Evolutionary conservation across 2,113 vertebrate genomes (phyloP).

Genomic region (Daphoenositta chrysoptera): DNA sequence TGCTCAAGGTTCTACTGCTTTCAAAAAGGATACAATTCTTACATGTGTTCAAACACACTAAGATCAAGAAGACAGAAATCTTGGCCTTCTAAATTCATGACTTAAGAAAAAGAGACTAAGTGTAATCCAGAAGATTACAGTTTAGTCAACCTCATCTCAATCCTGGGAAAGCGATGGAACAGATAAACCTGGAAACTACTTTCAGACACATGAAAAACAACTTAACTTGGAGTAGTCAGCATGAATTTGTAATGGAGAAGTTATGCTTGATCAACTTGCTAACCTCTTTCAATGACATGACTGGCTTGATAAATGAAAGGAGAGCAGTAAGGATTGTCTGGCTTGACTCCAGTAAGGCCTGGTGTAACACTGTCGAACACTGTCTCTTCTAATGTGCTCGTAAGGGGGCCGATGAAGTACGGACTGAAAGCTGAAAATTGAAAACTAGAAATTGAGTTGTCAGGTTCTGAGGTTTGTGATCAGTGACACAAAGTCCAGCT

Average conservation of each 20-base stretch:
- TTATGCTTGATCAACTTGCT: neutral
- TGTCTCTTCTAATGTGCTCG: neutral
- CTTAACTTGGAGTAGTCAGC: neutral
- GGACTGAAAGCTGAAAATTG: neutral
- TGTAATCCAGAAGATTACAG: neutral
- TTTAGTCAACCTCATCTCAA: neutral
- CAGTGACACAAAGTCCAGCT: neutral
- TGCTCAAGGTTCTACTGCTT: neutral
- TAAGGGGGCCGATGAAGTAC: neutral
- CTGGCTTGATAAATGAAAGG: rapidly evolving
- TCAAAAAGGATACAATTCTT: neutral
- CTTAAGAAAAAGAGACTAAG: neutral
- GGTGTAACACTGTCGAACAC: neutral
- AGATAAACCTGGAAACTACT: neutral
- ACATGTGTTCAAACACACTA: neutral
- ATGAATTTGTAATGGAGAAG: neutral
- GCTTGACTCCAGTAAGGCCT: neutral
- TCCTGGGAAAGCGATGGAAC: neutral
- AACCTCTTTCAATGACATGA: neutral
- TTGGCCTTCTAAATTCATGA: neutral
- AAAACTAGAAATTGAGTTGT: neutral
- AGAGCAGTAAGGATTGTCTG: neutral
- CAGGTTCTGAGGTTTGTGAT: neutral
- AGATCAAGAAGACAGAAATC: neutral
- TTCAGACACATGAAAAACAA: neutral